Evolutionary conservation across 2,797 vertebrate species (phyloP).

Genomic region (Schizopygopsis pylzovi): DNA sequence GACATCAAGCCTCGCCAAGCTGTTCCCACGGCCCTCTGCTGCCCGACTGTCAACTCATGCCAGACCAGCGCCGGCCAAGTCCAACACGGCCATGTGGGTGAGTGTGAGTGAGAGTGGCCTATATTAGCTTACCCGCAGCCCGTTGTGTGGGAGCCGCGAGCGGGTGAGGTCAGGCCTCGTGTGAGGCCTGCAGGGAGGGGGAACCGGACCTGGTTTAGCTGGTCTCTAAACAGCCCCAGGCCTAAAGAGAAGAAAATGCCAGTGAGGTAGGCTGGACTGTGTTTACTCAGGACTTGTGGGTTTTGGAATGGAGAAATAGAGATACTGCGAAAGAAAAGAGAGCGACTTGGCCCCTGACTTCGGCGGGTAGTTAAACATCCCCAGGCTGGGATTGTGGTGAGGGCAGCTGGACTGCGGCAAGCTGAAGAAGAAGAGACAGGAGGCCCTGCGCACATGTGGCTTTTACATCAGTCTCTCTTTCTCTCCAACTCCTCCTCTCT

Average conservation of each 20-base stretch:
- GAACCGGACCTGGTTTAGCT: conserved; percentile 54
- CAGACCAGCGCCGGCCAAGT: conserved; percentile 60
- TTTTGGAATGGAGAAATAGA: conserved; percentile 43
- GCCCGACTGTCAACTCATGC: conserved; percentile 52
- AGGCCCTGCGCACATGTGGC: conserved; percentile 58
- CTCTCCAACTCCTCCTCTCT: conserved; percentile 39
- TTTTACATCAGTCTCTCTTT: conserved; percentile 57
- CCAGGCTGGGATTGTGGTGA: conserved; percentile 63
- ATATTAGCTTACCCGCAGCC: conserved; percentile 41
- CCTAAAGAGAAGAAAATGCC: conserved; percentile 38
- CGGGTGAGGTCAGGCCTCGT: conserved; percentile 52
- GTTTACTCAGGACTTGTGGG: too few relatives aligned
- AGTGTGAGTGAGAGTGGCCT: conserved; percentile 46
- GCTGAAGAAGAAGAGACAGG: conserved; percentile 44
- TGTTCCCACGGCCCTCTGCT: conserved; percentile 58
- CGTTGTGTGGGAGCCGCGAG: conserved; percentile 49
- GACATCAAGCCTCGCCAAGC: conserved; percentile 62
- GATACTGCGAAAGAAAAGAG: conserved; percentile 15
- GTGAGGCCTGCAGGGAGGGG: conserved; percentile 41
- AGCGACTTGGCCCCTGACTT: conserved; percentile 33
- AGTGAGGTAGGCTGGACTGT: conserved; percentile 45
- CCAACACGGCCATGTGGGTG: conserved; percentile 58
- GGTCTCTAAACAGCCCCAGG: conserved; percentile 56
- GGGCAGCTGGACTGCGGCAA: conserved; percentile 73
- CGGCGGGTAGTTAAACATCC: conserved; percentile 72